Conservation (phyloP, 2,113 vertebrate genomes). For the Drymodes brunneopygia region DNA sequence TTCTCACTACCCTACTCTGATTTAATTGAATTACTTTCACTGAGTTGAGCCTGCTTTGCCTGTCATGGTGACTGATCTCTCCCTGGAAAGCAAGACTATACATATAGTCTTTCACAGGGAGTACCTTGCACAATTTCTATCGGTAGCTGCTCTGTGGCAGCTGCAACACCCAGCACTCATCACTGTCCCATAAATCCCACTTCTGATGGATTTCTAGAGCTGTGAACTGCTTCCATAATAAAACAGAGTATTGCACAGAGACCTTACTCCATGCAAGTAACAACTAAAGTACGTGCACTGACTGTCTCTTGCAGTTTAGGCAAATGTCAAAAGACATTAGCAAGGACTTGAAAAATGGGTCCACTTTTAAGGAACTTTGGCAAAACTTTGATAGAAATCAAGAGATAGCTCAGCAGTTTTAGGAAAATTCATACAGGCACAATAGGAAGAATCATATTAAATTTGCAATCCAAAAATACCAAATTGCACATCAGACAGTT, state of each 20-base stretch:
- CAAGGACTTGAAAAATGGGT: not conserved
- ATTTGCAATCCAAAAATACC: not conserved
- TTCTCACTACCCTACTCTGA: not conserved
- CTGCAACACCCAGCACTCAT: not conserved
- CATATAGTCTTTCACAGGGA: not conserved
- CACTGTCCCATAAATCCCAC: not conserved
- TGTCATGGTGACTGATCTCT: not conserved
- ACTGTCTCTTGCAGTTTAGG: not conserved
- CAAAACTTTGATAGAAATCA: not conserved
- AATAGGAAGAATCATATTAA: not conserved
- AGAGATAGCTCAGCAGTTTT: not conserved
- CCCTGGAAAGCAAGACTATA: not conserved
- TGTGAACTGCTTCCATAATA: not conserved
- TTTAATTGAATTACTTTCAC: not conserved
- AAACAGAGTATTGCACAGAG: not conserved
- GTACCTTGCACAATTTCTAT: rapidly evolving
- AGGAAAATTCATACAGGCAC: not conserved
- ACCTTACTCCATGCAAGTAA: not conserved
- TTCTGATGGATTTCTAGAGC: not conserved
- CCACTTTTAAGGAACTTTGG: not conserved
- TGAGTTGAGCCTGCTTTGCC: not conserved
- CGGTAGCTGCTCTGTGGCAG: not conserved
- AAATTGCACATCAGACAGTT: not conserved
- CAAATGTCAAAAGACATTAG: not conserved
- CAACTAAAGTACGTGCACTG: rapidly evolving